Evolutionary conservation across 1,140 invertebrate genomes (phyloP).

Genomic region (Calliopsis andreniformis): DNA sequence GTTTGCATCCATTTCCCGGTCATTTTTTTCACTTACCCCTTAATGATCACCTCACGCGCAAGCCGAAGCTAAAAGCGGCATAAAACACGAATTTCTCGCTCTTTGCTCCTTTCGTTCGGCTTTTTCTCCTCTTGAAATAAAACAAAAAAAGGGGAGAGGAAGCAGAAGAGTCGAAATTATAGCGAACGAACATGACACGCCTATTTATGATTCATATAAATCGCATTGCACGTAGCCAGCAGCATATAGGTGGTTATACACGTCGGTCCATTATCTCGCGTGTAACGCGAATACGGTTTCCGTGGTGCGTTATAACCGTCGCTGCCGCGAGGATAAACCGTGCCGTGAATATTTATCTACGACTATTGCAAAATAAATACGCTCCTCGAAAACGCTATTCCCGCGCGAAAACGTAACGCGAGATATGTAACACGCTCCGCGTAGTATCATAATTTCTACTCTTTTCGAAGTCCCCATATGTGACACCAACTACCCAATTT

Average conservation of each 20-base stretch:
- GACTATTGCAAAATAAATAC: conserved; percentile 63
- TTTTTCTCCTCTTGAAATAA: conserved; percentile 5
- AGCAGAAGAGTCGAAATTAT: conserved; percentile 47
- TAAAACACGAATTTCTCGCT: conserved; percentile 30
- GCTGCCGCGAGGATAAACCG: conserved; percentile 51
- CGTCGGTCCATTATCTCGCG: conserved; percentile 60
- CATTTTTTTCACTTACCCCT: conserved; percentile 46
- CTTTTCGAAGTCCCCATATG: background rate
- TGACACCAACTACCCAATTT: conserved; percentile 18
- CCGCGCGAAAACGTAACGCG: conserved; percentile 9
- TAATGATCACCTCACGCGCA: conserved; percentile 38
- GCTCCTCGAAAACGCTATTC: conserved; percentile 14
- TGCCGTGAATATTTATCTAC: conserved; percentile 65
- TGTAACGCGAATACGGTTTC: conserved; percentile 52
- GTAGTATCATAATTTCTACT: conserved; percentile 29
- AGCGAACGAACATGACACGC: conserved; percentile 47
- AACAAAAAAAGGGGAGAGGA: background rate
- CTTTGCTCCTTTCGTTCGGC: background rate
- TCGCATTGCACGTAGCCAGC: conserved; percentile 47
- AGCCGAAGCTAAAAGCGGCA: conserved; percentile 33
- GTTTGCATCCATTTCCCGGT: conserved; percentile 8
- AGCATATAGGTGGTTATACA: conserved; percentile 40
- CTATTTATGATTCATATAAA: conserved; percentile 69
- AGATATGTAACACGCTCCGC: too few relatives aligned
- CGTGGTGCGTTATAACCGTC: conserved; percentile 52